phyloP scores from a whole-genome alignment of 2,113 vertebrate species.

The Thryonomys swinderianus region DNA sequence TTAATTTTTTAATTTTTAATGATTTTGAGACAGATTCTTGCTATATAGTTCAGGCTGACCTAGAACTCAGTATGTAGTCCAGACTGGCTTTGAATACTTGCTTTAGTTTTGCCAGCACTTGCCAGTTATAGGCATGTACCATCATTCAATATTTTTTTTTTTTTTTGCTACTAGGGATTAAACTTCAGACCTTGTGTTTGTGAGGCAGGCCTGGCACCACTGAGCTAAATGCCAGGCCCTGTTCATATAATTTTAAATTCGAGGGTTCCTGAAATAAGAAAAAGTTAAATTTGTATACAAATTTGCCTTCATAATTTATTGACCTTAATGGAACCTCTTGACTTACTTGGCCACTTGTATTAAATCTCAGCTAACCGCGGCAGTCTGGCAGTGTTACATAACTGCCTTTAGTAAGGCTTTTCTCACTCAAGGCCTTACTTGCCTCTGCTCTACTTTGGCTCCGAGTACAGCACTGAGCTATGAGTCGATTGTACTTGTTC shows the following conservation, averaged over 20 bases:
- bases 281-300: not conserved
- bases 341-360: conserved; percentile 19
- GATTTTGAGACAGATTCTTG: not conserved
- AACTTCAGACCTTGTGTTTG: too few relatives aligned
- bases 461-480: not conserved
- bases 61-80: not conserved
- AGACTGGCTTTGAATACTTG: not conserved
- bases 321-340: not conserved
- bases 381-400: not conserved
- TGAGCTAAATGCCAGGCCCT: too few relatives aligned
- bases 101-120: not conserved
- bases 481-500: conserved; percentile 29
- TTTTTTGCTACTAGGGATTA: too few relatives aligned
- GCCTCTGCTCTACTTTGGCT: conserved; percentile 35
- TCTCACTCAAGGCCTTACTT: conserved; percentile 20
- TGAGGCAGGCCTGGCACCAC: too few relatives aligned
- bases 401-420: conserved; percentile 32
- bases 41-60: not conserved
- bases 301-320: not conserved
- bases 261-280: not conserved
- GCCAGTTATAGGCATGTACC: not conserved
- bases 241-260: not conserved
- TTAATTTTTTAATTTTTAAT: not conserved
- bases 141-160: not conserved
- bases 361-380: not conserved